A percentile compares a stretch with the other conserved stretches of the same genome.
Conservation (phyloP, 2,113 vertebrate species). For the Canis aureus region DNA sequence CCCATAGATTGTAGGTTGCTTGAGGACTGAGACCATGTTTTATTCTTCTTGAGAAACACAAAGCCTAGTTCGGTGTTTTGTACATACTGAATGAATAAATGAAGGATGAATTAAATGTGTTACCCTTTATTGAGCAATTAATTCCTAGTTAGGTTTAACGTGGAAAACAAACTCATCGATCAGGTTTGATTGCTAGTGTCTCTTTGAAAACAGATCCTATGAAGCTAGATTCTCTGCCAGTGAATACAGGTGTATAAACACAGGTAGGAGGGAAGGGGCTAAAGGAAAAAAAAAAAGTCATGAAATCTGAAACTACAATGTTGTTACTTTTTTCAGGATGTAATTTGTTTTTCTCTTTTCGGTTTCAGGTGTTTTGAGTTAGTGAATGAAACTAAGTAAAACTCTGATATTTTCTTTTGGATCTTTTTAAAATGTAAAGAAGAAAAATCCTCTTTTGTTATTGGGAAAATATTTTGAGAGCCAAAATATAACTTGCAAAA, state of each 20-base stretch:
- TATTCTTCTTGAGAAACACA: neutral
- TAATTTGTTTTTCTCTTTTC: neutral
- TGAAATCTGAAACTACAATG: neutral
- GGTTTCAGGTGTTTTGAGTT: slow-evolving; percentile 28
- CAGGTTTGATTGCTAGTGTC: neutral
- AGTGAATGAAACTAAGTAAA: neutral
- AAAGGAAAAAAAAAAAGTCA: neutral
- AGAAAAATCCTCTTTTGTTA: neutral
- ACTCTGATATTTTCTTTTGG: neutral
- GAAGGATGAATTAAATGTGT: neutral
- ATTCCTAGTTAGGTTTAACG: neutral
- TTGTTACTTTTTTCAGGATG: neutral
- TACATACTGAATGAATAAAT: neutral
- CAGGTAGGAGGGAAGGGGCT: neutral
- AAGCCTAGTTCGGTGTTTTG: neutral
- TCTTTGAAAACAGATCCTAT: neutral
- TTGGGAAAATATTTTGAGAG: slow-evolving; percentile 37
- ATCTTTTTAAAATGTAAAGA: neutral
- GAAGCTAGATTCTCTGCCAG: neutral
- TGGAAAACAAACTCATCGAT: neutral
- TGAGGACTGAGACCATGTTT: neutral
- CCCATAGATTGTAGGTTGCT: neutral
- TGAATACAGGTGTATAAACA: neutral
- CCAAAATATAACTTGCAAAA: slow-evolving; percentile 2
- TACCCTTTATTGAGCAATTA: neutral